Evolutionary conservation across 2,888 invertebrate species (phyloP).

Genomic region (Rapana venosa): DNA sequence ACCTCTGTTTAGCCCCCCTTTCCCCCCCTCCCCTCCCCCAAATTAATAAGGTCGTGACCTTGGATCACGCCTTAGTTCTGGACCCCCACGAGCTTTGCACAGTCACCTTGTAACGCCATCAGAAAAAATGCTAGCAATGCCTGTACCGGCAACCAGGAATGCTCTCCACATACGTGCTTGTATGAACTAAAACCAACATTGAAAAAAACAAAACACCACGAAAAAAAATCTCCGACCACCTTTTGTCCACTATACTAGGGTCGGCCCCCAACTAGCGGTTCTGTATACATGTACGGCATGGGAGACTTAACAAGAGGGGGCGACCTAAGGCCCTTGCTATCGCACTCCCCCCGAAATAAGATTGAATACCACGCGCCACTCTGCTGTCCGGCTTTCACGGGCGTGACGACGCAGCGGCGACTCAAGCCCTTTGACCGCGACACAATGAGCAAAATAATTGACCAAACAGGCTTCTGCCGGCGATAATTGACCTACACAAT

Average conservation of each 20-base stretch:
- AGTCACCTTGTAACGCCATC: neutral
- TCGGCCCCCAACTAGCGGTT: neutral
- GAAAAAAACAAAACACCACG: neutral
- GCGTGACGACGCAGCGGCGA: neutral
- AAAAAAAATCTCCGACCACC: neutral
- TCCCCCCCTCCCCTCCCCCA: too few relatives aligned
- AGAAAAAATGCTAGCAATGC: neutral
- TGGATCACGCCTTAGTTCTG: neutral
- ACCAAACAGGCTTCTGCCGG: conserved; percentile 7
- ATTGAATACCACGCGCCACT: neutral
- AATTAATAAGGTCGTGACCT: neutral
- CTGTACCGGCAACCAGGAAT: neutral
- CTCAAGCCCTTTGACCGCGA: neutral
- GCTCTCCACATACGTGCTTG: neutral
- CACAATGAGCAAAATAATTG: conserved; percentile 18
- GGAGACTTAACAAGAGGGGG: neutral
- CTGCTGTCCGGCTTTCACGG: neutral
- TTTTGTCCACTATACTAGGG: conserved; percentile 2
- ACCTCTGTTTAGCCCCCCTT: too few relatives aligned
- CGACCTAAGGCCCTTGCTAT: neutral
- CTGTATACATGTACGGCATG: neutral
- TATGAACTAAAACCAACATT: neutral
- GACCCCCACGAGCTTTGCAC: neutral
- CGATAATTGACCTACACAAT: conserved; percentile 5
- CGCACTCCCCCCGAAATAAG: neutral